Evolutionary conservation across 2,888 invertebrate species (phyloP), one percentile per base, ranked within the genome.

Genomic region (Sphaerophoria taeniata): DNA sequence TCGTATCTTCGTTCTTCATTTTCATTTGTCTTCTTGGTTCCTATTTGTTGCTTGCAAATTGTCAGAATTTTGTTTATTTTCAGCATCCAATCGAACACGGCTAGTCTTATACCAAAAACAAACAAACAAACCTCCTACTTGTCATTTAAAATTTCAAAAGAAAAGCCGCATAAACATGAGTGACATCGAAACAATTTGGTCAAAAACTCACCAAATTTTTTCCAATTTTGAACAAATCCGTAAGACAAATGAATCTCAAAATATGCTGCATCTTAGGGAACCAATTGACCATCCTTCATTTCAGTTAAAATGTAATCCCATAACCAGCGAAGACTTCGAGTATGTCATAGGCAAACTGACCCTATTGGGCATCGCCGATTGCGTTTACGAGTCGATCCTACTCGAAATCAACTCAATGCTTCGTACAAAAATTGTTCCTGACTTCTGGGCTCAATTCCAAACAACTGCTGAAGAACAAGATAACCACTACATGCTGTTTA

Each of bases 381-480:
- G 83, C 67, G 78, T 90, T 33, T 89, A 89, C 65, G 89, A 90
- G 53, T 87, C 91, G 0, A 78, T 92, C 43, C 89, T 89, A 3
- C 81, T 89, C 14, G 91, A 92, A 88, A 88, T 91, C 6, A 88
- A 90, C 39, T 88, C 89, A 4, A 70, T 88, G 4, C 87, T 92
- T n/a, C 90, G 91, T 6, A 87, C 88, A 47, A 84, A 89, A n/a
- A 86, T 90, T 43, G 90, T 90, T 0, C 91, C 91, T 0, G 89
- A 88, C 34, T 92, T 92, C 88, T 92, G 92, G 92, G 88, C 89
- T 72, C 88, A 90, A 75, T 91, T 92, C 43, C 58, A 81, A 43
- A 73, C 63, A n/a, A 80, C 82, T 24, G 53, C 77, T 11, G 70
- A 72, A 43, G 72, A 87, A 69, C 51, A 88, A 58, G 73, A 89